These are phyloP conservation scores for Apaloderma vittatum DNA, from an alignment of 2,113 vertebrate species.

Conservation along the genomic window DNA sequence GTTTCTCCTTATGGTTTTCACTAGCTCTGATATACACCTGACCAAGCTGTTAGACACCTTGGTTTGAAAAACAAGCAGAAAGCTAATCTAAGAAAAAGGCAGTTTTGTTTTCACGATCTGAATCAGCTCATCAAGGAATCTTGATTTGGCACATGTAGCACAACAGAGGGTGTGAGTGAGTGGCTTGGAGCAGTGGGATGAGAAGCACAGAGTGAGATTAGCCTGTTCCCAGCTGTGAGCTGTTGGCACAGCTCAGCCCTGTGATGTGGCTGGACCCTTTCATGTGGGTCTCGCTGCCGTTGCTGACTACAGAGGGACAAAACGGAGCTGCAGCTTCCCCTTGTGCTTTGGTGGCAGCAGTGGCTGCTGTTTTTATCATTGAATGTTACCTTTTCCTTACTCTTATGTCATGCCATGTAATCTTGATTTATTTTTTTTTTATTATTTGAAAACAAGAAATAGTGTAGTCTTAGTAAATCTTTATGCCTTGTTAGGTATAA, in stretches of 20 bases:
- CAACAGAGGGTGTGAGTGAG: not conserved
- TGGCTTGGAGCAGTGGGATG: not conserved
- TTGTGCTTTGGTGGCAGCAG: not conserved
- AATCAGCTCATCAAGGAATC: not conserved
- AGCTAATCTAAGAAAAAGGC: slow-evolving; percentile 17
- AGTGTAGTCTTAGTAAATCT: not conserved
- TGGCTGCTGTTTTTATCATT: not conserved
- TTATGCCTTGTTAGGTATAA: not conserved
- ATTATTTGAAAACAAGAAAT: not conserved
- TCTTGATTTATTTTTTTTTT: not conserved
- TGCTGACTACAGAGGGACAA: not conserved
- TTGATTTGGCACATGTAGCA: not conserved
- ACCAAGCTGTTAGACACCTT: slow-evolving; percentile 40
- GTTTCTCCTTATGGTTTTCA: not conserved
- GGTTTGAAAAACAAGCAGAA: slow-evolving; percentile 14
- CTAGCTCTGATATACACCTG: not conserved
- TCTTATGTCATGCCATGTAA: not conserved
- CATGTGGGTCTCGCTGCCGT: not conserved
- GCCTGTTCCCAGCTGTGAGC: not conserved
- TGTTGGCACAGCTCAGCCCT: not conserved
- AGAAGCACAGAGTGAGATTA: not conserved
- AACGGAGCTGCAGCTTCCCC: not conserved
- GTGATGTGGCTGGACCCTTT: not conserved
- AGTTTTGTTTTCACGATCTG: not conserved
- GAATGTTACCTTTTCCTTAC: not conserved